Base-by-base conservation (phyloP, 2,888 invertebrate species). In the Hirtodrosophila duncani region DNA sequence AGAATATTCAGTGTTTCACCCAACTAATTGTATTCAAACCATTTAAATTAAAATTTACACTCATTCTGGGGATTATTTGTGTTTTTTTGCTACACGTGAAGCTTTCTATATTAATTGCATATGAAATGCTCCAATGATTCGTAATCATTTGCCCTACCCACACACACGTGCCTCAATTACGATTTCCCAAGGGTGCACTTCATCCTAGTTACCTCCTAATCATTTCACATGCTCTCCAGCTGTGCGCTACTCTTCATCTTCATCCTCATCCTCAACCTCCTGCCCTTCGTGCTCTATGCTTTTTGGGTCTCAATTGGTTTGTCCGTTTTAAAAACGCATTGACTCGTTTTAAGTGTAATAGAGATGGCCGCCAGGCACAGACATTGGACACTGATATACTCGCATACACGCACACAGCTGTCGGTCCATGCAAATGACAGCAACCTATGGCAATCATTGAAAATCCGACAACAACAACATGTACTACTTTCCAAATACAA, bases 51-150 rank as follows among this genome's bases (percentile, higher is more conserved):
- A n/a, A n/a, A n/a, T n/a, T n/a, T n/a, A n/a, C n/a, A n/a, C n/a
- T n/a, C n/a, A n/a, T n/a, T n/a, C n/a, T n/a, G n/a, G n/a, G n/a
- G n/a, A n/a, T n/a, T n/a, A n/a, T n/a, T n/a, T n/a, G n/a, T n/a
- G n/a, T n/a, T n/a, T n/a, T n/a, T n/a, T n/a, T n/a, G n/a, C n/a
- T n/a, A n/a, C n/a, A n/a, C n/a, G n/a, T n/a, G n/a, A n/a, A n/a
- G n/a, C n/a, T n/a, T n/a, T n/a, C n/a, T n/a, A n/a, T n/a, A n/a
- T 75, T 70, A 70, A 70, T 70, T 70, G 75, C 71, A 70, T 67
- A 68, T 46, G 42, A 64, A 64, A 45, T 61, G 61, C 46, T 48
- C 51, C 38, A 31, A 63, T 49, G 68, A 68, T 75, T 70, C 63
- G 52, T 63, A 71, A 70, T 71, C 75, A 59, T 65, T 74, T 71